A percentile compares a stretch with the other conserved stretches of the same genome.
Conservation (phyloP, 2,113 vertebrate species). For the Pollachius pollachius region DNA sequence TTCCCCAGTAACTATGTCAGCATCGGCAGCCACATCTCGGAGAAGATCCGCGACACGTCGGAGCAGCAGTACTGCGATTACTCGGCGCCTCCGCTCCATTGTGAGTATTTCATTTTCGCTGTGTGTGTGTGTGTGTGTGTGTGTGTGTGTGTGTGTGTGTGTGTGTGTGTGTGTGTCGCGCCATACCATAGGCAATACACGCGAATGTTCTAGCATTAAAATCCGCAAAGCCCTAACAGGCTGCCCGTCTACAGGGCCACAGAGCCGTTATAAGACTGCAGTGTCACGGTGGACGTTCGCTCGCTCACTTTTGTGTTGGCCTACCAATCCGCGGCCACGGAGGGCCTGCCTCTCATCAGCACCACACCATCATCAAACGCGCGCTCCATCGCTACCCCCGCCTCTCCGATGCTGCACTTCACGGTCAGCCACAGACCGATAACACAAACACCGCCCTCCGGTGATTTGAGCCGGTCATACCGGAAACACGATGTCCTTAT, state of each 20-base stretch:
- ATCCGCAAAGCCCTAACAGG: slow-evolving; percentile 1
- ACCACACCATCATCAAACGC: not conserved
- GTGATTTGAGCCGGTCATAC: too few relatives aligned
- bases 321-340: slow-evolving; percentile 33
- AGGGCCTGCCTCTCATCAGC: slow-evolving; percentile 42
- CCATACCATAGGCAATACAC: not conserved
- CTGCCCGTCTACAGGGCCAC: not conserved
- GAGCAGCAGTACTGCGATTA: slow-evolving; percentile 55
- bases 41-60: slow-evolving; percentile 66
- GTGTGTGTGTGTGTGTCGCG: too few relatives aligned
- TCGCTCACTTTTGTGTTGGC: slow-evolving; percentile 37
- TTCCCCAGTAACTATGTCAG: slow-evolving; percentile 96
- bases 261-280: slow-evolving; percentile 41
- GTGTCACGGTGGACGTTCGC: slow-evolving; percentile 52
- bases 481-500: too few relatives aligned
- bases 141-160: too few relatives aligned
- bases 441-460: too few relatives aligned
- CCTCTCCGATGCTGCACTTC: not conserved
- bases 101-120: slow-evolving; percentile 65
- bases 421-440: too few relatives aligned
- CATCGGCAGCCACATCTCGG: slow-evolving; percentile 77
- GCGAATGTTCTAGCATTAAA: not conserved
- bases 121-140: too few relatives aligned
- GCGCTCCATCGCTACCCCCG: not conserved
- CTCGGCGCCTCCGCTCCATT: slow-evolving; percentile 67